Base-by-base conservation (phyloP, 2,888 invertebrate genomes). In the Blastobasis lacticolella region DNA sequence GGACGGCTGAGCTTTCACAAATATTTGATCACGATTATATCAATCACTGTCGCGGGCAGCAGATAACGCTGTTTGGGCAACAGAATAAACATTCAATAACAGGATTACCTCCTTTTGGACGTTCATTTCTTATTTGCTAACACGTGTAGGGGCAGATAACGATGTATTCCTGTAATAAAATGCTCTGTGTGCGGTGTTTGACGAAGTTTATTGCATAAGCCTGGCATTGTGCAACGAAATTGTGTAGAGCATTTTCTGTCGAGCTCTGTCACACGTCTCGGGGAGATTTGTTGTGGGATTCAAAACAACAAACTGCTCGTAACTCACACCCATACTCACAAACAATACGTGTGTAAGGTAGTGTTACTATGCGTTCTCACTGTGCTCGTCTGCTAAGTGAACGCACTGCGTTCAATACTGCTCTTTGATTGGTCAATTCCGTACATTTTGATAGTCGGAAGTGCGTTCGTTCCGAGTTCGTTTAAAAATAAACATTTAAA, bases 41-140 rank as follows among this genome's bases (percentile, higher is more conserved):
- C 77, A 73, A 78, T 78, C 78, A 73, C 67, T 78, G 77, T 75
- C 77, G 60, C 45, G 45, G 59, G 56, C 53, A 62, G 55, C 62
- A 23, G 60, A 55, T 43, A 45, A 53, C 48, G 59, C 9, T 67
- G 58, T 75, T 79, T 75, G 58, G 51, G 50, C 61, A 81, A 80
- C 81, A 82, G 68, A 63, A 64, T 64, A 61, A 66, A 59, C 53
- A 51, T 57, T 80, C 71, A 79, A 79, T 77, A 73, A 69, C 63
- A 60, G 82, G 82, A 83, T 82, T 83, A 82, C 79, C 69, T 74
- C 72, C 69, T 67, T 74, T 78, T 65, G 61, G 61, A 46, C 58
- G 58, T 54, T 62, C 23, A 54, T 60, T 57, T 61, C 51, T 56
- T 80, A 64, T 81, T 81, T 79, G 66, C 73, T 69, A 71, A 83